Evolutionary conservation across 2,113 vertebrate species (phyloP), one percentile per base, ranked within the genome.

Genomic region (Melanerpes formicivorus): DNA sequence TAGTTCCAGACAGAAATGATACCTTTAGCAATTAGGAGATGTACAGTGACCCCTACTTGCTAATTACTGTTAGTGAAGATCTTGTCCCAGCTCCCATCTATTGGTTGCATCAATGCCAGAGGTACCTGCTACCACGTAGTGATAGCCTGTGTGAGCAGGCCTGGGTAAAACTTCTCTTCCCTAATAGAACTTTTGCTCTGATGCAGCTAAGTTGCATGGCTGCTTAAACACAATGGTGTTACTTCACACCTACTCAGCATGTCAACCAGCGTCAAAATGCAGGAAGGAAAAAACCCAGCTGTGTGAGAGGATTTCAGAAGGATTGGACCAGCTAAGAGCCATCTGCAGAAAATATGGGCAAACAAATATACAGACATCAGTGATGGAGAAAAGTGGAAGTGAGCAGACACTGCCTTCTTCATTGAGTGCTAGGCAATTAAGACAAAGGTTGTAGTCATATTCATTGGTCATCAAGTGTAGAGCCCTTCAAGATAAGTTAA

Each of bases 401-500:
- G 37, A 88, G 88, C 58, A 94, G 79, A 50, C 32, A 4, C 62
- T 42, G 64, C 22, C 65, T 50, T 52, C 14, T 71, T 58, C 75
- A 22, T 50, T 85, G 84, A 67, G 32, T 32, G 44, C 44, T 14
- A 83, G 91, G 76, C 82, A 85, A 26, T 74, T 23, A 85, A 58
- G 87, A 91, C 76, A 91, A 78, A 92, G 76, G 87, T 58, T 93
- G 87, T 29, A 81, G 62, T 67, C 80, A 62, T 83, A 75, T 46
- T 93, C 87, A 88, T 88, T 93, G 82, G 90, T 94, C 87, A 93
- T 76, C 82, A 88, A 91, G 14, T 29, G 63, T 73, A 93, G 80
- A 97, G 93, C 95, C 96, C 95, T 96, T 96, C 44, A 5, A 90
- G 93, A 22, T 64, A 77, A 91, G 56, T 94, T 82, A 87, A 88